Base-by-base conservation (phyloP, 2,797 vertebrate species). In the Sandelia bainsii region DNA sequence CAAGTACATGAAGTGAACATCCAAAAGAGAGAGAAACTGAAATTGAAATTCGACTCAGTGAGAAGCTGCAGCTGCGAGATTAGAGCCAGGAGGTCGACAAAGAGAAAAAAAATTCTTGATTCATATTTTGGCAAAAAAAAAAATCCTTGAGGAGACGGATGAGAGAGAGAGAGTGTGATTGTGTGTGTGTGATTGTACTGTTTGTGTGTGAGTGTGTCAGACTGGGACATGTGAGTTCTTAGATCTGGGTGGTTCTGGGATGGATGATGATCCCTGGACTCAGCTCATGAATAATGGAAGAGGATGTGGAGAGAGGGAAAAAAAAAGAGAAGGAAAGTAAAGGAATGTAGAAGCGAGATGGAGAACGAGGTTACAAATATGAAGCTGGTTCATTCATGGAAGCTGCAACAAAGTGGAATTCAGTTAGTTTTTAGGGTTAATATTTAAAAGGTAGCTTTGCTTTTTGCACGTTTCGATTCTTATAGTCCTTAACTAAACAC, bases 171-270 rank as follows among this genome's bases (percentile, higher is more conserved):
- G 20, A 0, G n/a, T 23, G 54, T 50, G 58, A 27, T 23, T 20
- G 23, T 34, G 58, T 40, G 34, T 20, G n/a, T 34, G 13, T 39
- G 62, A 48, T 42, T 7, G 39, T 39, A 17, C 8, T 8, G 25
- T 52, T 11, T 25, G 29, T 7, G 29, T 32, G 29, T 8, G 29
- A 7, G 63, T 6, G 39, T 61, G 61, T 69, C 63, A 22, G 57
- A 58, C 62, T 13, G 70, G 25, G 65, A 75, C 4, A 8, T 7
- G 29, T 32, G 29, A 62, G 25, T 0, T 45, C 72, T 82, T 81
- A 81, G 80, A 84, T 87, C 65, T 54, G 65, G 8, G n/a, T 14
- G 81, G 61, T 77, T 80, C 45, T 37, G 48, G 57, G 54, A 51
- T 49, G 70, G 44, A 45, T 27, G 53, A 72, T 25, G 49, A 69